Conservation (phyloP, 2,888 invertebrate genomes). For the Pyrgus malvae region DNA sequence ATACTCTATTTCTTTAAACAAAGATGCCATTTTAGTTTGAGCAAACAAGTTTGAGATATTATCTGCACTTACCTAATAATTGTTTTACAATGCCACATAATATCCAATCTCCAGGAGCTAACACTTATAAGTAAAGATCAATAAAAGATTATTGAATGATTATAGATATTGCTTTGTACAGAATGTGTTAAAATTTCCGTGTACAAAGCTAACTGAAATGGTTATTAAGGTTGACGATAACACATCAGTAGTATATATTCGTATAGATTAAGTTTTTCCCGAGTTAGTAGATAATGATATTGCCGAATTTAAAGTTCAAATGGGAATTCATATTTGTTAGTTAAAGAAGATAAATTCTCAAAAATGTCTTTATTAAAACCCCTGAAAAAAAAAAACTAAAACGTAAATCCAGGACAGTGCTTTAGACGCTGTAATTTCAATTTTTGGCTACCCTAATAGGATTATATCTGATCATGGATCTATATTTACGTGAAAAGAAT, state of each 20-base stretch:
- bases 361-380: neutral
- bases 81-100: neutral
- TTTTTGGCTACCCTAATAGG: neutral
- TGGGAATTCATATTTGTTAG: neutral
- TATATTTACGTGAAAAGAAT: neutral
- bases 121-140: neutral
- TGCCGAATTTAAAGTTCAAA: neutral
- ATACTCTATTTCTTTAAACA: neutral
- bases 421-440: neutral
- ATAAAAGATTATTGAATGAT: neutral
- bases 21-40: neutral
- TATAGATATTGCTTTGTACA: neutral
- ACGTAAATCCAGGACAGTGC: neutral
- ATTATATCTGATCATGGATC: conserved; percentile 1
- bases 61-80: neutral
- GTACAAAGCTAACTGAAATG: neutral
- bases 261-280: neutral
- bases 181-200: neutral
- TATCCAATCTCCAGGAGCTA: neutral
- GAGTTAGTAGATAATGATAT: neutral
- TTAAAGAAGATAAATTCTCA: neutral
- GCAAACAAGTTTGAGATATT: neutral
- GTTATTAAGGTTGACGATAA: no score
- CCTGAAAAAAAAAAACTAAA: neutral
- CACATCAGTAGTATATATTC: neutral